Evolutionary conservation across 2,113 vertebrate species (phyloP).

Genomic region (Podarcis cretensis): DNA sequence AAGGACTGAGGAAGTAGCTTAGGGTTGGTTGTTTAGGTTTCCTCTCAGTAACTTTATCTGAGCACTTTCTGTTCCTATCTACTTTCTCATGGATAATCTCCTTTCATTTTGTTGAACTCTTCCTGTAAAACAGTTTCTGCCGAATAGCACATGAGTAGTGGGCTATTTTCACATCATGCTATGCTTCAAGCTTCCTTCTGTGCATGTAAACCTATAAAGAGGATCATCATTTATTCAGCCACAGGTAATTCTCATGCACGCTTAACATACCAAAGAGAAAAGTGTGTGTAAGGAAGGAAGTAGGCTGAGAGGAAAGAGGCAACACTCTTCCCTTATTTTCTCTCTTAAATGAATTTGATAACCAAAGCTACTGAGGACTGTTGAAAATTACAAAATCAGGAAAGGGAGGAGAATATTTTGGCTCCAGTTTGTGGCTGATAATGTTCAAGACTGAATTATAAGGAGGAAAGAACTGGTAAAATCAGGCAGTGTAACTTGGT

Average conservation of each 20-base stretch:
- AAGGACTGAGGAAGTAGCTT: not conserved
- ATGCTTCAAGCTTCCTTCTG: not conserved
- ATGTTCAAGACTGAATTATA: not conserved
- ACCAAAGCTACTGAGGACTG: not conserved
- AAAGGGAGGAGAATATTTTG: not conserved
- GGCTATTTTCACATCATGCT: not conserved
- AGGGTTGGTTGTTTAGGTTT: slow-evolving; percentile 12
- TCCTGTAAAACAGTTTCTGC: slow-evolving; percentile 57
- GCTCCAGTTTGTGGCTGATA: not conserved
- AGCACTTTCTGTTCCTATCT: slow-evolving; percentile 34
- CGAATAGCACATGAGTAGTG: not conserved
- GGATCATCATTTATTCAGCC: slow-evolving; percentile 15
- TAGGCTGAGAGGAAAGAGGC: not conserved
- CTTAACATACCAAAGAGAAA: not conserved
- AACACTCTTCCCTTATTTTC: not conserved
- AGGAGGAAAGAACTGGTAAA: not conserved
- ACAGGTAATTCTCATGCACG: slow-evolving; percentile 18
- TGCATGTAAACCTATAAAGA: not conserved
- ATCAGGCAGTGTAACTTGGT: not conserved
- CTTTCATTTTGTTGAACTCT: not conserved
- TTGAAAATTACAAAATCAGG: not conserved
- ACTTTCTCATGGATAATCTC: slow-evolving; percentile 17
- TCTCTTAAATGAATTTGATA: not conserved
- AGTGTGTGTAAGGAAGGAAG: not conserved
- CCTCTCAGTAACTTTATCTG: not conserved